A percentile compares a stretch with the other conserved stretches of the same genome.
phyloP scores from a whole-genome alignment of 2,113 vertebrate genomes.

The Hoplias malabaricus region DNA sequence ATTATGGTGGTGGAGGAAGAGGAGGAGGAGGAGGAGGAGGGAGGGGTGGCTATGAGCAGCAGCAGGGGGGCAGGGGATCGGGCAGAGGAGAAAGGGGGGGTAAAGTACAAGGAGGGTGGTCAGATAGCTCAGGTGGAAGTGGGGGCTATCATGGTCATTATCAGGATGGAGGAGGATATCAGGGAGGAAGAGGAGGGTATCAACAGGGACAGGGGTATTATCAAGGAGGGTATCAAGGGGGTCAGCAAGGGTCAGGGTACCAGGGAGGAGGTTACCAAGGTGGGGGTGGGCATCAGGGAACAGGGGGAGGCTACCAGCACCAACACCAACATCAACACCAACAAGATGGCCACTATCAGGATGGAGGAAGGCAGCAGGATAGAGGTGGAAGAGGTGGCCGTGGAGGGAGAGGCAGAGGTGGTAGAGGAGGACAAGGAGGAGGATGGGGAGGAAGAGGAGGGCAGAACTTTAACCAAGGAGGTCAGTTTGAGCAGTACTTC shows the following conservation, averaged over 20 bases:
- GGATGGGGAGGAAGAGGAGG: constrained; percentile 89
- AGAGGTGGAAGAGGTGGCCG: constrained; percentile 70
- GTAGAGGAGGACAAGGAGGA: constrained; percentile 76
- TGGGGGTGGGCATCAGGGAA: constrained; percentile 73
- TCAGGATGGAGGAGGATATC: constrained; percentile 70
- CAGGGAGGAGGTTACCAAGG: constrained; percentile 80
- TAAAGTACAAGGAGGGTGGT: constrained; percentile 84
- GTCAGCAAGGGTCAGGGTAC: constrained; percentile 77
- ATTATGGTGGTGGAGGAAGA: constrained; percentile 72
- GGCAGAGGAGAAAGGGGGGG: constrained; percentile 80
- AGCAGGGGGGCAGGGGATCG: constrained; percentile 75
- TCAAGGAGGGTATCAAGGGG: constrained; percentile 62
- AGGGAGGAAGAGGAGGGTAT: constrained; percentile 43
- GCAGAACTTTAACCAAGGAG: constrained; percentile 90
- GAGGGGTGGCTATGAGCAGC: constrained; percentile 80
- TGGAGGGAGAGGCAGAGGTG: constrained; percentile 74
- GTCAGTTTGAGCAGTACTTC: constrained; percentile 98
- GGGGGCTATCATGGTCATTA: constrained; percentile 68
- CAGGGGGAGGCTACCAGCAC: constrained; percentile 54
- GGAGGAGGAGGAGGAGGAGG: constrained; percentile 74
- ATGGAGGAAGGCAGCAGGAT: constrained; percentile 64
- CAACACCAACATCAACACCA: too few species aligned
- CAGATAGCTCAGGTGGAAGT: constrained; percentile 79
- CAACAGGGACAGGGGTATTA: constrained; percentile 31
- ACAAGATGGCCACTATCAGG: constrained; percentile 50